Evolutionary conservation across 2,888 invertebrate genomes (phyloP), one percentile per base, ranked within the genome.

Genomic region (Ectropis crepuscularia): DNA sequence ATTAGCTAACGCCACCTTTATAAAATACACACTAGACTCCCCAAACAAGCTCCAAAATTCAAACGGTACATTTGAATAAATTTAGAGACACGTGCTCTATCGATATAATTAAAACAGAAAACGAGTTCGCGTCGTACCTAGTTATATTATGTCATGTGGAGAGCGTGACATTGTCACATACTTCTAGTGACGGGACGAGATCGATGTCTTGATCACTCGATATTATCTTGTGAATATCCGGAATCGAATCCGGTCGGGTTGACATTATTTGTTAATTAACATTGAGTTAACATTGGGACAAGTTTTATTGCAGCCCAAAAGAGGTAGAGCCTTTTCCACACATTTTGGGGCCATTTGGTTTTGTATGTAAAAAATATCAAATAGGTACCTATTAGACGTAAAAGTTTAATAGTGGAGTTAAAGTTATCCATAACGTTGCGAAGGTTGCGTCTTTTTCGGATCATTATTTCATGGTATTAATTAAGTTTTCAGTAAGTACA

Each of bases 121-220:
- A 71, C 61, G 53, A 72, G 72, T 75, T 80, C 77, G 72, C 72
- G 78, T 73, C 63, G 69, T 72, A 65, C 72, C 76, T 78, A 66
- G 70, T 76, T 76, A 78, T 55, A 64, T 63, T 57, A 75, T 63
- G 76, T 75, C 76, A 76, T 65, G 58, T 58, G 57, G 28, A 53
- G 49, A 57, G 39, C 60, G 65, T 65, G 68, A 66, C 57, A 57
- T 53, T 51, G 36, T 10, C 42, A 41, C 10, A 11, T 9, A 12
- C 9, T 36, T 7, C 0, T 61, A 66, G 37, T 53, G 41, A 60
- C 60, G 28, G 55, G 60, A 47, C 53, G 49, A 67, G 67, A 67
- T 62, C 63, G 58, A 65, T 64, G 60, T 61, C 59, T 28, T 4
- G 16, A 28, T 28, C 16, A 28, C 16, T 28, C 16, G 16, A 28